phyloP scores from a whole-genome alignment of 35 echinoderm and acorn worm species.

The Heliocidaris erythrogramma region DNA sequence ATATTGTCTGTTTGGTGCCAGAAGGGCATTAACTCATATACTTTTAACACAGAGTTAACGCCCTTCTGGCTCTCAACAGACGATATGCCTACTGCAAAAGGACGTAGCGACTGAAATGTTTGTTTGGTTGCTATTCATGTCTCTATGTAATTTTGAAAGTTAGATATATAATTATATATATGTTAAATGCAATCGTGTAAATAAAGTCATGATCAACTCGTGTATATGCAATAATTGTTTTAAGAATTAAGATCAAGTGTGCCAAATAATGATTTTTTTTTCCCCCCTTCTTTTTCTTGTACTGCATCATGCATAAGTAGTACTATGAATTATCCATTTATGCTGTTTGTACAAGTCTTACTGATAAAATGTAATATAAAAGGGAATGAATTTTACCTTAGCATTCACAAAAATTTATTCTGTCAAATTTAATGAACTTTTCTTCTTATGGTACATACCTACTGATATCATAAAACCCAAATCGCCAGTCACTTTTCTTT shows the following conservation, averaged over 20 bases:
- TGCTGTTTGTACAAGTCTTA: not conserved
- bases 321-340: not conserved
- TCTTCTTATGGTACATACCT: too few species aligned
- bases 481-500: not conserved
- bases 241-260: conserved; percentile 22
- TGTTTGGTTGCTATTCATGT: too few species aligned
- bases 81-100: not conserved
- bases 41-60: too few species aligned
- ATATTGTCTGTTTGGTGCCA: too few species aligned
- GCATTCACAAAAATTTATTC: not conserved
- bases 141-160: not conserved
- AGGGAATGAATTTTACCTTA: not conserved
- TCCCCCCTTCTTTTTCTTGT: not conserved
- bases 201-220: not conserved
- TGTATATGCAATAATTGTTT: conserved; percentile 38
- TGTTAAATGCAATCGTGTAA: conserved; percentile 7
- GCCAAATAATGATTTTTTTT: not conserved
- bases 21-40: too few species aligned
- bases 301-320: not conserved
- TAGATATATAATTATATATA: not conserved
- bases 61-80: too few species aligned
- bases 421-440: not conserved
- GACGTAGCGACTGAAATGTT: not conserved
- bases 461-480: not conserved
- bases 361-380: not conserved